Base-by-base conservation (phyloP, 2,797 vertebrate genomes). In the Mormyrus hasselquistii region DNA sequence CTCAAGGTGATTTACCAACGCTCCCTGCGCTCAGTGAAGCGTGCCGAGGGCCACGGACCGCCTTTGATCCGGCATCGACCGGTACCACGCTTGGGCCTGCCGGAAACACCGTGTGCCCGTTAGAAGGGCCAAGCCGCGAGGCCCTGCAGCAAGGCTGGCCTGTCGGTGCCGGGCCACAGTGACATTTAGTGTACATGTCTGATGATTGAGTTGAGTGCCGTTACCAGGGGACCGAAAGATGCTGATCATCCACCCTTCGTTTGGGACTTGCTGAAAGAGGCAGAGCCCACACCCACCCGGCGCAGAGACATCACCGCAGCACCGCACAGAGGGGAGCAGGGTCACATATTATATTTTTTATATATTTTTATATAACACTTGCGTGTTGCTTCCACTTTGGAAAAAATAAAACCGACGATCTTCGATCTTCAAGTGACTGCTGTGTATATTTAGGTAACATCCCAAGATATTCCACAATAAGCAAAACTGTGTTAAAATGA, bases 1-100 rank as follows among this genome's bases (percentile, higher is more conserved):
- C 65, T 90, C 86, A 88, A 88, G 87, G 87, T 90, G 87, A 90
- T 90, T 90, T 90, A 90, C 85, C 84, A 88, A 84, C 9, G n/a
- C 87, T 69, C 55, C 84, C 47, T 57, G 25, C n/a, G 5, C 73
- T 44, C 73, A 3, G 34, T 7, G 19, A 79, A 6, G 73, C 5
- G 38, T 44, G 38, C 29, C 4, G 12, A 34, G 25, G 10, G 29
- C 65, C 25, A 3, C 5, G 38, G 38, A 44, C 73, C 16, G 38
- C 34, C 73, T 44, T 79, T 41, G 73, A 41, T 41, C 10, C 5
- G 38, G 5, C 25, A 73, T 73, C 65, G 10, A 16, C 4, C 34
- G 29, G 16, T 41, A 79, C 73, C 38, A 79, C 2, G 38, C 38
- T 73, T 29, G 14, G 34, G 8, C 73, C 2, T 19, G 73, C 34